Base-by-base conservation (phyloP, 2,888 invertebrate species). In the Dynastes hyllus region DNA sequence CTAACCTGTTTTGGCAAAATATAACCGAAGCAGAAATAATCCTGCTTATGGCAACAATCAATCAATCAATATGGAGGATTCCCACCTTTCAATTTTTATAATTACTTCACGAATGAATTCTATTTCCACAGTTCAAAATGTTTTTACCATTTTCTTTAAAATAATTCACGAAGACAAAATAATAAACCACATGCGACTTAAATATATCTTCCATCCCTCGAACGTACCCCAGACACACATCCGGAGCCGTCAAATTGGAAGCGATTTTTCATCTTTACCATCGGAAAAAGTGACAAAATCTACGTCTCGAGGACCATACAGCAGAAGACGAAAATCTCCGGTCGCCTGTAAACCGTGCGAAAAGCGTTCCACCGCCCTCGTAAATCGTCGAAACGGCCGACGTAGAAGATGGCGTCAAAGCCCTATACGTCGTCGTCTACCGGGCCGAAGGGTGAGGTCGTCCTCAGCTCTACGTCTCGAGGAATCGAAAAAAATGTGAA, bases 211-310 rank as follows among this genome's bases (percentile, higher is more conserved):
- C 22, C 9, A 45, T 6, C n/a, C 66, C 66, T 45, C 13, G 11
- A 67, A 45, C 2, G 22, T 45, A 8, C 50, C 45, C 45, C 40
- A 45, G 22, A 67, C n/a, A 40, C 22, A 40, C 45, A 67, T 67
- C 29, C 37, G 22, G 5, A 29, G 16, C n/a, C 66, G 66, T 67
- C 66, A 45, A 67, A 67, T 8, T 37, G 22, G 45, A 67, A 45
- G 16, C 69, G 51, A 69, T 69, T 50, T 69, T 69, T 69, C 69
- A 69, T 69, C 69, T 69, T 51, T 50, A 69, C 27, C 69, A 51
- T 69, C 53, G 45, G 45, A 69, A 51, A 22, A 51, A 50, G 29
- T 51, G 69, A 51, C 69, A 51, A 69, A 69, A 69, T 69, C 51
- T 51, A 51, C 69, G 51, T 29, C 69, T 51, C 51, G 51, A 69